Evolutionary conservation across 2,113 vertebrate species (phyloP).

Genomic region (Centropus unirufus): DNA sequence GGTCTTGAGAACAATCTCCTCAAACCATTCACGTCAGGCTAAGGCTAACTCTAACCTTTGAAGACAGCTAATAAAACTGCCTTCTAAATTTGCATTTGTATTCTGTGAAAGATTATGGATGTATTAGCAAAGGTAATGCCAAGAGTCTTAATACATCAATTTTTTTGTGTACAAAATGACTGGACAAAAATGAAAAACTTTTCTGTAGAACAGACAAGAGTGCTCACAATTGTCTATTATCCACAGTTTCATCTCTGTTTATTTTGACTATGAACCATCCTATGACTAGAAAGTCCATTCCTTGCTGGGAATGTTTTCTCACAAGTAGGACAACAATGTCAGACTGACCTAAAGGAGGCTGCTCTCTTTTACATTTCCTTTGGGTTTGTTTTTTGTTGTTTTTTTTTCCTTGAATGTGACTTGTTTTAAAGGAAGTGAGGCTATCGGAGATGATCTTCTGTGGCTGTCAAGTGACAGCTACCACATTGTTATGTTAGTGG

Average conservation of each 20-base stretch:
- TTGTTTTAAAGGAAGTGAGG: background rate
- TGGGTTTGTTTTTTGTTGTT: background rate
- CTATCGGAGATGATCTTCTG: background rate
- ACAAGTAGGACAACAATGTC: conserved; percentile 30
- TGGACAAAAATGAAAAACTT: background rate
- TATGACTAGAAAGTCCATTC: background rate
- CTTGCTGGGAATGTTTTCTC: background rate
- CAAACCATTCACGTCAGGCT: background rate
- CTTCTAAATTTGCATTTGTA: background rate
- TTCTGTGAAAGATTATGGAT: background rate
- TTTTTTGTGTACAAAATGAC: background rate
- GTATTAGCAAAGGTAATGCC: background rate
- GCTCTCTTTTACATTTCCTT: background rate
- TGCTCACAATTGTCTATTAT: background rate
- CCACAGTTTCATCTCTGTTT: background rate
- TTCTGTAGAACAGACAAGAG: background rate
- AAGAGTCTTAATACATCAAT: background rate
- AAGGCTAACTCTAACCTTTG: background rate
- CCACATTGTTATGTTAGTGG: background rate
- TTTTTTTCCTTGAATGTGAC: background rate
- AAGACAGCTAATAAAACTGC: background rate
- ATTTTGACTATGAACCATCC: conserved; percentile 27
- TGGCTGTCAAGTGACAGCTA: background rate
- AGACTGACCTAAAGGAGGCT: conserved; percentile 33
- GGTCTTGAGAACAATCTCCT: background rate